Conservation (phyloP, 2,797 vertebrate species). For the Sandelia bainsii region DNA sequence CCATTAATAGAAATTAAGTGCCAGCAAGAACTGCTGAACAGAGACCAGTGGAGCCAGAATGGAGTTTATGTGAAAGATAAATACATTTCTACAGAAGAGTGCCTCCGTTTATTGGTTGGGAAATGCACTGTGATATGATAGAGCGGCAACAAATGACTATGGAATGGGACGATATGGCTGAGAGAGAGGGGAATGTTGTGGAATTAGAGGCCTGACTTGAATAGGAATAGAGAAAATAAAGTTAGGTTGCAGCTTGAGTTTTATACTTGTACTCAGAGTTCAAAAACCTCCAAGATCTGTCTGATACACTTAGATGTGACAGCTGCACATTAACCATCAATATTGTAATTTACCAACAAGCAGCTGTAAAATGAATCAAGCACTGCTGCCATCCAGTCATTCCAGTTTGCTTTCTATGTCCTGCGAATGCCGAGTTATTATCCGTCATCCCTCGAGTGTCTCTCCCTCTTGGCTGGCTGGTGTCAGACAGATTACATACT, state of each 20-base stretch:
- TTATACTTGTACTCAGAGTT: constrained; percentile 23
- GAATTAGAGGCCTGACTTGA: constrained; percentile 76
- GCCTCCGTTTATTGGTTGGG: constrained; percentile 85
- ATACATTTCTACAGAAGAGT: constrained; percentile 87
- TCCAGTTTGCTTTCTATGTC: constrained; percentile 41
- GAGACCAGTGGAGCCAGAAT: constrained; percentile 79
- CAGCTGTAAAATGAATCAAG: constrained; percentile 36
- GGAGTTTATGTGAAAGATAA: constrained; percentile 87
- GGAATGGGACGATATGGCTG: constrained; percentile 77
- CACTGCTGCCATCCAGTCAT: constrained; percentile 30
- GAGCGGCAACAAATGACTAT: constrained; percentile 82
- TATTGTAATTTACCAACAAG: constrained; percentile 44
- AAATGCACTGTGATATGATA: constrained; percentile 85
- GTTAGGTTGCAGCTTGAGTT: constrained; percentile 36
- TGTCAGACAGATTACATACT: constrained; percentile 82
- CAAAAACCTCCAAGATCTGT: constrained; percentile 14
- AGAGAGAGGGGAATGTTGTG: constrained; percentile 65
- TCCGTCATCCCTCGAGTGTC: constrained; percentile 59
- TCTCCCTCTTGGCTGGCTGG: constrained; percentile 69
- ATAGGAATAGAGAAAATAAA: constrained; percentile 59
- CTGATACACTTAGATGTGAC: constrained; percentile 17
- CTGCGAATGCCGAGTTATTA: constrained; percentile 55
- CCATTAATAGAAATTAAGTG: constrained; percentile 90
- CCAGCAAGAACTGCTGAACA: constrained; percentile 81
- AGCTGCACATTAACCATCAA: constrained; percentile 20